phyloP scores from a whole-genome alignment of 2,888 invertebrate species.

The Drosophila rellima region DNA sequence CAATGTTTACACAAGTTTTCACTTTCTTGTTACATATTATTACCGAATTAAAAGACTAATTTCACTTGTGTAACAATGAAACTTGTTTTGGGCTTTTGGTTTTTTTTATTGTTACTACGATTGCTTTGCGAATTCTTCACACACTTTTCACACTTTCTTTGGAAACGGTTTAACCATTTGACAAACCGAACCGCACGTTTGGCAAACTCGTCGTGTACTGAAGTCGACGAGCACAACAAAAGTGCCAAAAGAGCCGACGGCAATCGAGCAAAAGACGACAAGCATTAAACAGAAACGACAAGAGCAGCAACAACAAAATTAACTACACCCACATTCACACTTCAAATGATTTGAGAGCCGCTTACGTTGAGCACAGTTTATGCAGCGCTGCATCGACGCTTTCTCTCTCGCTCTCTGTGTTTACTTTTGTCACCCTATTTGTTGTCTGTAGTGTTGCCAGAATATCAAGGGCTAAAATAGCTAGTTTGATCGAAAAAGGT shows the following conservation, averaged over 20 bases:
- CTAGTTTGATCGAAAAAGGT: background rate
- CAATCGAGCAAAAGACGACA: constrained; percentile 27
- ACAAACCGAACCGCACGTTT: constrained; percentile 61
- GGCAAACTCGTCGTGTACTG: constrained; percentile 63
- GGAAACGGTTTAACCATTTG: constrained; percentile 27
- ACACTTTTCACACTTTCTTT: constrained; percentile 66
- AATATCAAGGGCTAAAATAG: background rate
- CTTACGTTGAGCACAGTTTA: constrained; percentile 44
- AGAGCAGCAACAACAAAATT: constrained; percentile 30
- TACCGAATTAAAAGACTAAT: constrained; percentile 60
- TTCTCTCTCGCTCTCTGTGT: constrained; percentile 3
- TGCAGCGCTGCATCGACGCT: constrained; percentile 23
- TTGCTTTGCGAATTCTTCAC: constrained; percentile 67
- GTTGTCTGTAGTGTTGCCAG: background rate
- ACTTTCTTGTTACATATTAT: constrained; percentile 50
- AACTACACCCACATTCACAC: constrained; percentile 46
- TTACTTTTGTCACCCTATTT: constrained; percentile 13
- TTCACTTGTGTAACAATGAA: constrained; percentile 62
- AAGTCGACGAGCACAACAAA: constrained; percentile 48
- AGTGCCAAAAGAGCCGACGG: constrained; percentile 45
- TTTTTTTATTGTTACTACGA: constrained; percentile 22
- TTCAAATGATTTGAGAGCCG: constrained; percentile 26
- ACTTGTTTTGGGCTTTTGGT: constrained; percentile 42
- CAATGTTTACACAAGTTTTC: constrained; percentile 17
- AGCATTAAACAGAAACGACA: constrained; percentile 20